Evolutionary conservation across 2,888 invertebrate genomes (phyloP).

Genomic region (Colletes collaris): DNA sequence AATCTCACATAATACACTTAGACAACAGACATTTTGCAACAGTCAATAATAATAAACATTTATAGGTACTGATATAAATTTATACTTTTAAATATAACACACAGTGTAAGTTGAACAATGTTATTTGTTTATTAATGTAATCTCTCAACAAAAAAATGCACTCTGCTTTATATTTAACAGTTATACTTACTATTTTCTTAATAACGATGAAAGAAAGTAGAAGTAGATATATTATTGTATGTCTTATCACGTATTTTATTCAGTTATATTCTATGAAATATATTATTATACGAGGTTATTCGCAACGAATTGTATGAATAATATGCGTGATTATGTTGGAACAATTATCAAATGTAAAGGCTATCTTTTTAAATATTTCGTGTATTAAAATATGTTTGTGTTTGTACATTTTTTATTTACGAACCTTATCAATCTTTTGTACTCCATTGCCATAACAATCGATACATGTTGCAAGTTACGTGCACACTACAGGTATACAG

Average conservation of each 20-base stretch:
- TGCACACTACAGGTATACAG: neutral
- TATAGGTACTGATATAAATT: too few relatives aligned
- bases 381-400: neutral
- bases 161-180: neutral
- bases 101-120: neutral
- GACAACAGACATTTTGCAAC: neutral
- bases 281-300: slow-evolving; percentile 1
- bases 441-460: neutral
- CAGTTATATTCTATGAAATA: slow-evolving; percentile 2
- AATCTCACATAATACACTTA: neutral
- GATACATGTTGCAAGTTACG: neutral
- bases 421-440: slow-evolving; percentile 20
- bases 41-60: too few relatives aligned
- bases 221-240: neutral
- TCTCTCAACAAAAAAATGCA: neutral
- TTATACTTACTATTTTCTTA: slow-evolving; percentile 31
- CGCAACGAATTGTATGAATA: neutral
- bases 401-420: slow-evolving; percentile 21
- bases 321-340: neutral
- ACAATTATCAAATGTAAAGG: neutral
- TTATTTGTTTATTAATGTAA: neutral
- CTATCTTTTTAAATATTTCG: neutral
- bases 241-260: slow-evolving; percentile 14
- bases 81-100: neutral
- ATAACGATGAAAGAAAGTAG: slow-evolving; percentile 11